Conservation (phyloP, 2,797 vertebrate species). For the Amphiprion clarkii region DNA sequence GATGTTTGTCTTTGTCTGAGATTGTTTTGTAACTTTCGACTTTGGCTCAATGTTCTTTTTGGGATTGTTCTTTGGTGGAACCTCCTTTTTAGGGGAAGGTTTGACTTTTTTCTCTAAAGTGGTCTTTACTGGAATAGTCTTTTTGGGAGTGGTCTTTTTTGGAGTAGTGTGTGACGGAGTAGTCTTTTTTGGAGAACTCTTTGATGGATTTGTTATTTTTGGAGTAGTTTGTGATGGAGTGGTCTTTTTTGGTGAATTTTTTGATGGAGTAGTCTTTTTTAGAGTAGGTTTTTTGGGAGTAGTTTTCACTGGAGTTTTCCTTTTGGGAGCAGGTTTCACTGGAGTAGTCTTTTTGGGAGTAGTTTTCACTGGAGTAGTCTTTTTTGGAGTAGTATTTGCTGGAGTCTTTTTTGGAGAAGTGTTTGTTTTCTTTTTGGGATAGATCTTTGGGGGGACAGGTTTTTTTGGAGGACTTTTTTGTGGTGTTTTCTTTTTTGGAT, state of each 20-base stretch:
- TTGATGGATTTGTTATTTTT: slow-evolving; percentile 4
- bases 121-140: slow-evolving; percentile 17
- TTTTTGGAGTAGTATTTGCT: slow-evolving; percentile 10
- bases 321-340: not conserved
- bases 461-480: slow-evolving; percentile 49
- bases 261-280: slow-evolving; percentile 24
- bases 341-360: too few relatives aligned
- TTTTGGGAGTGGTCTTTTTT: slow-evolving; percentile 24
- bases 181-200: slow-evolving; percentile 5
- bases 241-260: slow-evolving; percentile 9
- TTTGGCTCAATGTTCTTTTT: slow-evolving; percentile 54
- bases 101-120: slow-evolving; percentile 22
- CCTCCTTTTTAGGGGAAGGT: slow-evolving; percentile 39
- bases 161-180: not conserved
- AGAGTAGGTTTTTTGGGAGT: slow-evolving; percentile 16
- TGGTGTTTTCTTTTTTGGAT: slow-evolving; percentile 49
- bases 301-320: not conserved
- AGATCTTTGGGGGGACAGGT: slow-evolving; percentile 29
- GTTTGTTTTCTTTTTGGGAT: slow-evolving; percentile 44
- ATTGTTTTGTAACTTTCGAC: slow-evolving; percentile 50
- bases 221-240: not conserved
- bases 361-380: not conserved
- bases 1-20: slow-evolving; percentile 41
- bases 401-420: slow-evolving; percentile 33
- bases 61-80: slow-evolving; percentile 38